These are phyloP conservation scores for Allacma fusca DNA, from an alignment of 2,888 invertebrate genomes.

Conservation along the genomic window DNA sequence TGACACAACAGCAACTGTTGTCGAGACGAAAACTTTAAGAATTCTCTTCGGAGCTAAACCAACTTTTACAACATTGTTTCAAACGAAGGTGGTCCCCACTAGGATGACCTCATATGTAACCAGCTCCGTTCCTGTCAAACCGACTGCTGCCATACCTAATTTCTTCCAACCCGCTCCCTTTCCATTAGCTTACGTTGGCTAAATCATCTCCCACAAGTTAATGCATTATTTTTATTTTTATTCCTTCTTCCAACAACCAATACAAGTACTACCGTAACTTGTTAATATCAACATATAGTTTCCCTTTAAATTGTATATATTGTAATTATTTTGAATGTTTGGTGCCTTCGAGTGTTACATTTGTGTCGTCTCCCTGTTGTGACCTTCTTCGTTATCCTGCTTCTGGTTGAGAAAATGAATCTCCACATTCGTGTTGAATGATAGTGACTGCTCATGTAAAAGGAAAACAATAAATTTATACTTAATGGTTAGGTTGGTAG, in stretches of 20 bases:
- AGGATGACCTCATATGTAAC: slow-evolving; percentile 82
- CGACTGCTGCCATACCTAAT: slow-evolving; percentile 67
- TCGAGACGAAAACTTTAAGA: slow-evolving; percentile 82
- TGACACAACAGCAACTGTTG: slow-evolving; percentile 79
- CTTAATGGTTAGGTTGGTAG: slow-evolving; percentile 10
- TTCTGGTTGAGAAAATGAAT: slow-evolving; percentile 47
- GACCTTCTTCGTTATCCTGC: slow-evolving; percentile 38
- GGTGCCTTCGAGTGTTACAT: slow-evolving; percentile 25
- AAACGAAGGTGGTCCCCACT: slow-evolving; percentile 83
- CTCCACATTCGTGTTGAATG: slow-evolving; percentile 52
- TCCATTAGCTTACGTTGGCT: slow-evolving; percentile 60
- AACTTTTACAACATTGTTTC: slow-evolving; percentile 84
- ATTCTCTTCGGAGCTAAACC: slow-evolving; percentile 91
- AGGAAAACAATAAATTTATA: slow-evolving; percentile 29
- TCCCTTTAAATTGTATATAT: slow-evolving; percentile 31
- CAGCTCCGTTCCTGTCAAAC: slow-evolving; percentile 75
- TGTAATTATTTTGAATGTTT: slow-evolving; percentile 29
- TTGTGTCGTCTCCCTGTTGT: slow-evolving; percentile 21
- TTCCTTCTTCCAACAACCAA: slow-evolving; percentile 32
- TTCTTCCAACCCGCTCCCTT: slow-evolving; percentile 56
- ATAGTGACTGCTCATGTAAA: slow-evolving; percentile 39
- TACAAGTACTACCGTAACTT: slow-evolving; percentile 35
- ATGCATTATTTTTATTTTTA: slow-evolving; percentile 40
- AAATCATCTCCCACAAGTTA: slow-evolving; percentile 20
- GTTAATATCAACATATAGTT: slow-evolving; percentile 26